Evolutionary conservation across 2,113 vertebrate species (phyloP), one percentile per base, ranked within the genome.

Genomic region (Chlamydotis undulata): DNA sequence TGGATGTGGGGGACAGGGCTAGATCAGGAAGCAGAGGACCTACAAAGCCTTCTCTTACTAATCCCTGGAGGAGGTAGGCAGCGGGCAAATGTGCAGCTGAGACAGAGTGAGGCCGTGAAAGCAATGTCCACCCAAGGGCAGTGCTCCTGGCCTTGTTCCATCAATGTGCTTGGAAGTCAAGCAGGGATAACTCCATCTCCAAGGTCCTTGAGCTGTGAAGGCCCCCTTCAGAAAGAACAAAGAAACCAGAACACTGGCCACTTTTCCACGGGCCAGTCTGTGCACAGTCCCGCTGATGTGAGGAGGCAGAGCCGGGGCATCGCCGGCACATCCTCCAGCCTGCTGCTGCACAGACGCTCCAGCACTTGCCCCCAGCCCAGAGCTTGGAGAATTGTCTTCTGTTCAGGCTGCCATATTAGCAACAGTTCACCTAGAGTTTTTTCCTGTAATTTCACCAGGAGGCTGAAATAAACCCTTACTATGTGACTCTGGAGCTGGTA

Each of bases 241-340:
- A 67, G 37, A 41, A 43, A 16, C 41, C 14, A 43, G 41, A 43
- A 43, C 47, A 14, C 33, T 77, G 69, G 22, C 28, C 28, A 31
- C 9, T 16, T 23, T 60, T 60, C 57, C 26, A 39, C 10, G 8
- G 60, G n/a, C 43, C 4, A 7, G 23, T 12, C 28, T 37, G 10
- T 29, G 53, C 19, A 49, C 24, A 29, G 31, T 45, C 45, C n/a
- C 2, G 17, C 55, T 12, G 4, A 64, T 18, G 33, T 6, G 28
- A 61, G 7, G 39, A 37, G 19, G 16, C 29, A 61, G 45, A 67
- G 29, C 15, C 4, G 14, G 14, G 47, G 16, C n/a, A 49, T 4
- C 6, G 4, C 13, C 3, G 3, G 16, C 7, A 23, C 0, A 0
- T 71, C 6, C 43, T 19, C 29, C 63, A 81, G 45, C 55, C 45